Conservation (phyloP, 2,113 vertebrate genomes). For the Lepidiolamprologus cunningtoni region DNA sequence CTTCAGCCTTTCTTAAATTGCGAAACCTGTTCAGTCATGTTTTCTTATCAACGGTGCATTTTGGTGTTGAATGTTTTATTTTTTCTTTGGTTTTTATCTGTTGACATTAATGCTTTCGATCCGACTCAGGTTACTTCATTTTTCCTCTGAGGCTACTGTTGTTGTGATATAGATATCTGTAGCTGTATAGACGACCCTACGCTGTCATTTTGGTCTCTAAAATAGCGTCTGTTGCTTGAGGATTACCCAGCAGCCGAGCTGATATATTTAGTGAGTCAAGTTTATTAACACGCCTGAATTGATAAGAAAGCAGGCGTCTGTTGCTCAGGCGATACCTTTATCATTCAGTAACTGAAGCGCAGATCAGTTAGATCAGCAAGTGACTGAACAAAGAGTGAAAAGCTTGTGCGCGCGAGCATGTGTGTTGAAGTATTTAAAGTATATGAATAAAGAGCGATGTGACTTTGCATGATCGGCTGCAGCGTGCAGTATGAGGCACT, state of each 20-base stretch:
- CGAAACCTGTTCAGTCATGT: not conserved
- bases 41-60: not conserved
- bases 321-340: not conserved
- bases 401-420: accelerated
- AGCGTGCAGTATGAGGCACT: not conserved
- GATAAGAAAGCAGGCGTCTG: not conserved
- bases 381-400: not conserved
- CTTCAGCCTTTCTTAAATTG: not conserved
- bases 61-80: not conserved
- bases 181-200: not conserved
- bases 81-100: not conserved
- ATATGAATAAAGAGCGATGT: accelerated
- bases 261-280: not conserved
- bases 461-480: accelerated
- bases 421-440: not conserved
- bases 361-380: not conserved
- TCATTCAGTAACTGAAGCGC: accelerated
- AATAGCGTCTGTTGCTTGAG: not conserved
- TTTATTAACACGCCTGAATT: not conserved
- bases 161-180: not conserved
- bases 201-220: not conserved
- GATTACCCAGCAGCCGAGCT: not conserved
- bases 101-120: not conserved
- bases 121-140: accelerated
- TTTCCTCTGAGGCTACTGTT: not conserved